A percentile compares a stretch with the other conserved stretches of the same genome.
phyloP scores from a whole-genome alignment of 2,888 invertebrate species.

The Apodemia mormo region DNA sequence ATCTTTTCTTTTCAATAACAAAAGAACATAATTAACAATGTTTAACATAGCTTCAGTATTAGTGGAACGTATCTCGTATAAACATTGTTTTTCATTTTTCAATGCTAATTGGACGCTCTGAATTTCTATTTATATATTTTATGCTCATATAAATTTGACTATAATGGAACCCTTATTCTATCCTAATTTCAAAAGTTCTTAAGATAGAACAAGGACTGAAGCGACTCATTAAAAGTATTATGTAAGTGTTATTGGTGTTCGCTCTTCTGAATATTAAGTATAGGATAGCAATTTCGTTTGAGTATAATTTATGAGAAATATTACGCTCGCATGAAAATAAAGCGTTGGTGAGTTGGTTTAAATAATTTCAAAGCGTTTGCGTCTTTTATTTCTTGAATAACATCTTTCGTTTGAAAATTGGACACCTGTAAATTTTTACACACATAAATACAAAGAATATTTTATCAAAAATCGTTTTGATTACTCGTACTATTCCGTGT shows the following conservation, averaged over 20 bases:
- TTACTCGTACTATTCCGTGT: no score
- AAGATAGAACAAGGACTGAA: slow-evolving; percentile 21
- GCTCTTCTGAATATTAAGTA: slow-evolving; percentile 32
- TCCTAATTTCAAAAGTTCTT: slow-evolving; percentile 13
- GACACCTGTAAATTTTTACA: not conserved
- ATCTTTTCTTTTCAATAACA: not conserved
- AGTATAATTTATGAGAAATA: slow-evolving; percentile 60
- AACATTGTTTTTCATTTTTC: not conserved
- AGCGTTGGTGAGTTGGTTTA: not conserved
- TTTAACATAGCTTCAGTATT: not conserved
- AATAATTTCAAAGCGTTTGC: slow-evolving; percentile 7
- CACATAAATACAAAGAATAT: not conserved
- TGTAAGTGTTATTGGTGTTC: slow-evolving; percentile 30
- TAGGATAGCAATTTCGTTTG: slow-evolving; percentile 40
- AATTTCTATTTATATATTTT: no score
- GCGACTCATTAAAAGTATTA: slow-evolving; percentile 33
- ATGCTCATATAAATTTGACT: not conserved
- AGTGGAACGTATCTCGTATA: not conserved
- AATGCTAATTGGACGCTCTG: no score
- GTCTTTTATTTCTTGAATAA: not conserved
- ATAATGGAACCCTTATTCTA: slow-evolving; percentile 15
- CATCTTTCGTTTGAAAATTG: no score
- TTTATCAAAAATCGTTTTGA: not conserved
- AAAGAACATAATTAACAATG: not conserved
- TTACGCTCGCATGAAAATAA: slow-evolving; percentile 53